Base-by-base conservation (phyloP, 2,888 invertebrate species). In the Taphrorychus bicolor region DNA sequence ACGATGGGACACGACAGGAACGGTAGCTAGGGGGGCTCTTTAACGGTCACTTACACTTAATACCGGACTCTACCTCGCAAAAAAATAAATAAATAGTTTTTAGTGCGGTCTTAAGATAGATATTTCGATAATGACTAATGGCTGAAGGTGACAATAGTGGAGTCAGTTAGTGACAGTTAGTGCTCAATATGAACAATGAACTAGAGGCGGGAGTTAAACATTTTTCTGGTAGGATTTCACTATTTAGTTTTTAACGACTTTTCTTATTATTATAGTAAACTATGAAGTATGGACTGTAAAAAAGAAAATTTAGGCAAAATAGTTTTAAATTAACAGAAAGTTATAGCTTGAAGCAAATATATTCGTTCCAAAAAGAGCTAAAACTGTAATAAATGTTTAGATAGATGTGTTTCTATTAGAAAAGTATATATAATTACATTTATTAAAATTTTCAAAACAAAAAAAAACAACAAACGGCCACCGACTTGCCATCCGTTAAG, bases 151-250 rank as follows among this genome's bases (percentile, higher is more conserved):
- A 23, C 19, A 18, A 48, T 5, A 60, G 66, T 60, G 60, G 49
- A 42, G 58, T 24, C 48, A 24, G 58, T 62, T 45, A 40, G 67
- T 69, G 64, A 59, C 67, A 41, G 41, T 57, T 45, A 32, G 64
- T 64, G 58, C 60, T 67, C 70, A 70, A 70, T 70, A 70, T 70
- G 70, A 70, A 70, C 70, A 70, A 70, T 70, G 70, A 70, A 63
- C 54, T 66, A 61, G 66, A 69, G 24, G 51, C 59, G 40, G 68
- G 58, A 51, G 68, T 59, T 19, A 71, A 71, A 66, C 65, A 66
- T 68, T 71, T 63, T 57, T 65, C 70, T 57, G 70, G 70, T 71
- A 67, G 17, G 54, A 14, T 45, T 3, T 3, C 2, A 11, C 1
- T 1, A 32, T 3, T 32, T 3, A 3, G 32, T 32, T 32, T 32